Evolutionary conservation across 2,113 vertebrate species (phyloP), one percentile per base, ranked within the genome.

Genomic region (Equus przewalskii): DNA sequence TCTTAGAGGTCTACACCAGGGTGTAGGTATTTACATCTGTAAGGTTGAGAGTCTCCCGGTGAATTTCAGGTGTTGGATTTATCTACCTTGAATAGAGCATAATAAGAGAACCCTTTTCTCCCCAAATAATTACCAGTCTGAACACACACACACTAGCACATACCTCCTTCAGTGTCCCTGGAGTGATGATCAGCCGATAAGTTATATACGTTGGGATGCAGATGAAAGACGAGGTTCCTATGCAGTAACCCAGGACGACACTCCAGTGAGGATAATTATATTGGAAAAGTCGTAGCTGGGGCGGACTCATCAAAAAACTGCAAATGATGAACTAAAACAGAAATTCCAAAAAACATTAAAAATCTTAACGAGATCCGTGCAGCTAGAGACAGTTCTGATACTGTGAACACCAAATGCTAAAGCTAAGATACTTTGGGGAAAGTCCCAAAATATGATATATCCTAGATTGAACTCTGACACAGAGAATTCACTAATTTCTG

Each of bases 121-220:
- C 58, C 30, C 2, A 67, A 79, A 94, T 26, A 22, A 28, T 79
- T 65, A 69, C 60, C 60, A 60, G 6, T 19, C 44, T 76, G 44
- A 72, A 76, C 28, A 58, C 36, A 72, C 33, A 28, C 28, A 69
- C 24, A 62, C 33, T 58, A 4, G 0, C 22, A 85, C 97, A 5
- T 98, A 99, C 99, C 99, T 99, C 99, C 98, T 99, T 99, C 12
- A 99, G 98, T 64, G 99, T 99, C 73, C 99, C 99, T 51, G 99
- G 99, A 70, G 99, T 99, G 93, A 95, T 88, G 56, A 99, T 96
- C 98, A 99, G 44, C 97, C 99, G 98, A 92, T 99, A 99, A 62
- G 99, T 97, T 99, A 99, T 99, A 94, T 99, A 99, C 54, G 98
- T 89, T 24, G 99, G 99, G 86, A 99, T 99, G 62, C 99, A 99